A percentile compares a stretch with the other conserved stretches of the same genome.
Conservation (phyloP, 2,888 invertebrate species). For the Hemicrepidius hirtus region DNA sequence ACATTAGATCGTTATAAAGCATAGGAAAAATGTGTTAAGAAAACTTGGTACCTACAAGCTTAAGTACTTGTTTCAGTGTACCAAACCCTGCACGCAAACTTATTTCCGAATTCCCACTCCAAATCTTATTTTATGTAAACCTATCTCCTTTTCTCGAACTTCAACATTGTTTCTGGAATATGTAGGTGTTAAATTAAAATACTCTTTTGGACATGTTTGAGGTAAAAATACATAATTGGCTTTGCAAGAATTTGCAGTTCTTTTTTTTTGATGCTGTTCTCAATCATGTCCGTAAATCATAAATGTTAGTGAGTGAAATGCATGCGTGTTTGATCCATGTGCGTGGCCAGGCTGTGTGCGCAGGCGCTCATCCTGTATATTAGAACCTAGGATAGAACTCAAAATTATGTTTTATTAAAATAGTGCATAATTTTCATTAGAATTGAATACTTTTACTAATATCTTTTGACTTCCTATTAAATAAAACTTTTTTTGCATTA, state of each 20-base stretch:
- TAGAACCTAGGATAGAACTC: slow-evolving; percentile 40
- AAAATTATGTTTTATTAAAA: slow-evolving; percentile 24
- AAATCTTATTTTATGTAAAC: slow-evolving; percentile 44
- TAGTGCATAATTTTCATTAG: slow-evolving; percentile 23
- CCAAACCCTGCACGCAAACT: slow-evolving; percentile 66
- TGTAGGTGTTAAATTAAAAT: slow-evolving; percentile 55
- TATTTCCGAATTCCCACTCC: slow-evolving; percentile 53
- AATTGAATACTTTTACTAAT: slow-evolving; percentile 19
- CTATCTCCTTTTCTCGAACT: slow-evolving; percentile 42
- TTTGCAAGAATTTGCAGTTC: slow-evolving; percentile 20
- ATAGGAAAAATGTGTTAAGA: slow-evolving; percentile 55
- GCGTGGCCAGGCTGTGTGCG: slow-evolving; percentile 85
- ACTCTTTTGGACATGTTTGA: slow-evolving; percentile 69
- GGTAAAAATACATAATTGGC: slow-evolving; percentile 19
- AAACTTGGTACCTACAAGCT: slow-evolving; percentile 55
- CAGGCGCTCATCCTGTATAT: slow-evolving; percentile 66
- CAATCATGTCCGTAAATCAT: slow-evolving; percentile 54
- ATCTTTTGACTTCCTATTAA: slow-evolving; percentile 36
- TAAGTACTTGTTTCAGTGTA: slow-evolving; percentile 55
- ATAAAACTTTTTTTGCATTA: slow-evolving; percentile 14
- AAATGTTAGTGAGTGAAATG: slow-evolving; percentile 67
- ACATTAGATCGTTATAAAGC: too few species aligned
- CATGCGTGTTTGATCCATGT: slow-evolving; percentile 68
- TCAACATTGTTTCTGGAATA: slow-evolving; percentile 46
- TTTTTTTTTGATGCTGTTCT: slow-evolving; percentile 47